Evolutionary conservation across 1,140 invertebrate genomes (phyloP).

Genomic region (Cherax destructor): DNA sequence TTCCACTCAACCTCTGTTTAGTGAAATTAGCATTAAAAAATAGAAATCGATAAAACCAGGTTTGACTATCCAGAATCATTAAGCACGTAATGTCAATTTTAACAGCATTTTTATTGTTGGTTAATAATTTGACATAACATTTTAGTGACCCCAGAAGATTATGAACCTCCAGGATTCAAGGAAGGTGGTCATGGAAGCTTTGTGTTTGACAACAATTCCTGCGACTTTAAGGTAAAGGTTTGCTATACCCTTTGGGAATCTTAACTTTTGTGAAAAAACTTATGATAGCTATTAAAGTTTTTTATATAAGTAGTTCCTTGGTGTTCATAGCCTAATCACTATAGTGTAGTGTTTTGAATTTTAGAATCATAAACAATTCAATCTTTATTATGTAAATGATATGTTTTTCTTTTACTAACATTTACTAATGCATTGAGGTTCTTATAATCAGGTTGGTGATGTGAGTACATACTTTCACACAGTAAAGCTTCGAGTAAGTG

Average conservation of each 20-base stretch:
- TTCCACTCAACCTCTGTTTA: too few relatives aligned
- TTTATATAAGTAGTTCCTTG: background rate
- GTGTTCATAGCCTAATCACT: background rate
- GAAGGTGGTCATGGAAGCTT: background rate
- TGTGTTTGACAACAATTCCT: background rate
- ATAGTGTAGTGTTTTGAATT: background rate
- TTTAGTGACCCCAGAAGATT: conserved; percentile 33
- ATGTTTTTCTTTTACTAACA: too few relatives aligned
- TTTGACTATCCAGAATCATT: too few relatives aligned
- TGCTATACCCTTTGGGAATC: background rate
- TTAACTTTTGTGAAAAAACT: background rate
- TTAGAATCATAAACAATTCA: too few relatives aligned
- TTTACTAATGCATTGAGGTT: too few relatives aligned
- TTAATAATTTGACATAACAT: too few relatives aligned
- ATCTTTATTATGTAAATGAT: too few relatives aligned
- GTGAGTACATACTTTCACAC: background rate
- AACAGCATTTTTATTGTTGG: too few relatives aligned
- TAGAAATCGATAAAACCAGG: too few relatives aligned
- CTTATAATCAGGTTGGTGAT: background rate
- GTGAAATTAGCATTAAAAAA: too few relatives aligned
- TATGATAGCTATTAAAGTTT: too few relatives aligned
- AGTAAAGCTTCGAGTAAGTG: conserved; percentile 9
- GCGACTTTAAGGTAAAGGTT: conserved; percentile 6
- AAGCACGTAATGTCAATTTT: too few relatives aligned
- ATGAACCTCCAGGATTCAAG: conserved; percentile 27